phyloP scores from a whole-genome alignment of 2,888 invertebrate genomes.

The Beris chalybata region DNA sequence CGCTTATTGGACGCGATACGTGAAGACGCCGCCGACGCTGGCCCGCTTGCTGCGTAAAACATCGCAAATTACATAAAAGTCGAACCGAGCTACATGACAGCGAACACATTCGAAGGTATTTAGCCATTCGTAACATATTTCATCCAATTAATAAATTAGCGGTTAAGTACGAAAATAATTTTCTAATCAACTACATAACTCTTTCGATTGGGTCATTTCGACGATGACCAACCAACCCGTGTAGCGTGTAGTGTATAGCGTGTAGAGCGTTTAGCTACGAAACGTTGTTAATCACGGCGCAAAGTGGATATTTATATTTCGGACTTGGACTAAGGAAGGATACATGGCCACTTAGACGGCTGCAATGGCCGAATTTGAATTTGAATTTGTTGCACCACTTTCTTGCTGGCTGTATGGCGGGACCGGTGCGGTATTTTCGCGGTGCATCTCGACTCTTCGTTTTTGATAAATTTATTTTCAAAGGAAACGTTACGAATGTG shows the following conservation, averaged over 20 bases:
- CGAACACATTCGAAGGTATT: conserved; percentile 13
- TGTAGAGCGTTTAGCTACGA: background rate
- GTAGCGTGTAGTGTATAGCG: conserved; percentile 5
- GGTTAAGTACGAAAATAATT: conserved; percentile 37
- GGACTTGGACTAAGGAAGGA: conserved; percentile 1
- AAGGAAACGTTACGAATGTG: conserved; percentile 23
- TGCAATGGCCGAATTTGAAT: too few relatives aligned
- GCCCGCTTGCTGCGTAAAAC: conserved; percentile 9
- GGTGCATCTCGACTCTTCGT: too few relatives aligned
- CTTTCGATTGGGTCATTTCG: conserved; percentile 28
- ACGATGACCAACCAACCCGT: conserved; percentile 4
- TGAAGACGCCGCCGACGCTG: background rate
- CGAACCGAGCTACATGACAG: conserved; percentile 17
- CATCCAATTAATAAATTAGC: conserved; percentile 38
- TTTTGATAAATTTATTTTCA: conserved; percentile 27
- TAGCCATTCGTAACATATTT: conserved; percentile 34
- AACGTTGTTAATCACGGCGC: background rate
- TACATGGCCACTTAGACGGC: too few relatives aligned
- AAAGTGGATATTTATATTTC: conserved; percentile 8
- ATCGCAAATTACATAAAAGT: conserved; percentile 13
- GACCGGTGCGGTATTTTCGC: too few relatives aligned
- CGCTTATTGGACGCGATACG: conserved; percentile 24
- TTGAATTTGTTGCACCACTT: too few relatives aligned
- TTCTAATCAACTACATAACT: conserved; percentile 37
- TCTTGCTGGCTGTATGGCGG: too few relatives aligned